Base-by-base conservation (phyloP, 2,113 vertebrate genomes). In the Aleadryas rufinucha region DNA sequence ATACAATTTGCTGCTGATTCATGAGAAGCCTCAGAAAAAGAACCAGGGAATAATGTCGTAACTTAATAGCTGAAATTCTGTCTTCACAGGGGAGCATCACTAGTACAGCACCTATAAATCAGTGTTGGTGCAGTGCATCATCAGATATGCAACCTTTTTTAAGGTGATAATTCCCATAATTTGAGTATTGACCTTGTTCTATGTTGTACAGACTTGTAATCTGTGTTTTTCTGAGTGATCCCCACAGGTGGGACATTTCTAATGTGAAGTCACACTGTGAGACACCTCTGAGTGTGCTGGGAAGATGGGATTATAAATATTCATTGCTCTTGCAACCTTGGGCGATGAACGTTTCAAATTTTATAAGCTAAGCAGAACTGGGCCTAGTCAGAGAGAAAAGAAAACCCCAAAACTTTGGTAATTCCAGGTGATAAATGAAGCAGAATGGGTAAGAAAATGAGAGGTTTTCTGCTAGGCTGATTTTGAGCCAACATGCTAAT, bases 241-340 rank as follows among this genome's bases (percentile, higher is more conserved):
- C 93, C 95, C 85, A 89, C 93, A 94, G 95, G 95, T 96, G 95
- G 95, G 83, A 82, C 60, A 68, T 81, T 95, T 94, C 88, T 96
- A 95, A 96, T 93, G n/a, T 93, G 96, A 96, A 96, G 28, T 92
- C 96, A 90, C 1, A 30, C 90, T 96, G 95, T 81, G 95, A 96
- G 71, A 97, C 90, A 92, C 82, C 88, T 96, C 83, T 90, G 72
- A 93, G 83, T 92, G 65, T 81, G 88, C 88, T 84, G 86, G 83
- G 79, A 93, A 93, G 85, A 92, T 78, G 54, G 74, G 70, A 61
- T 93, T 94, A 94, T 95, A 96, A 97, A 96, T 96, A 97, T 96
- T 97, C 92, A 93, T 94, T 90, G 88, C 52, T 78, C 91, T 92
- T 95, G 47, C 59, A 96, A 89, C 95, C 90, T 95, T 92, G 71